A percentile compares a stretch with the other conserved stretches of the same genome.
Conservation (phyloP, 2,797 vertebrate species). For the Chrysolophus pictus region DNA sequence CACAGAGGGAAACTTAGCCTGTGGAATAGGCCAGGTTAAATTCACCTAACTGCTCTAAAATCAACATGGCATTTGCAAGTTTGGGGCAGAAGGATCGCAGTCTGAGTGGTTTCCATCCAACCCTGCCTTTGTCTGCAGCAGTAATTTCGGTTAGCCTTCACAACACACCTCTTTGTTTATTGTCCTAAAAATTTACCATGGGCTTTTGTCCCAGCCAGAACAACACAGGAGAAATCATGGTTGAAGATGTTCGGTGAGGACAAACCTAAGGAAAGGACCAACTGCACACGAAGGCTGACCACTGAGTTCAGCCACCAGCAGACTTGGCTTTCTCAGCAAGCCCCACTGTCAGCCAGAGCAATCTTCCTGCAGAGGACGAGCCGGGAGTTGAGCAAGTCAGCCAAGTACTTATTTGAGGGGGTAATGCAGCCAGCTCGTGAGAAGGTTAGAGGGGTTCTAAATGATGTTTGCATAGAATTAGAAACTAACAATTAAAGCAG, state of each 20-base stretch:
- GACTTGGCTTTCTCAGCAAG: background rate
- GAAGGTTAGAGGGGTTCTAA: conserved; percentile 17
- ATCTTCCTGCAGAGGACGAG: background rate
- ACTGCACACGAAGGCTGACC: background rate
- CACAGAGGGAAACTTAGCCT: background rate
- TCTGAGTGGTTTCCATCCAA: background rate
- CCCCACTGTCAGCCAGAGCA: fast-evolving
- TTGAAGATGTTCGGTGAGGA: background rate
- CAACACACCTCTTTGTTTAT: background rate
- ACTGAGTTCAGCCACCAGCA: background rate
- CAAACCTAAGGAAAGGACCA: fast-evolving
- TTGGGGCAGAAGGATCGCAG: background rate
- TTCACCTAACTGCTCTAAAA: background rate
- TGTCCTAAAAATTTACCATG: background rate
- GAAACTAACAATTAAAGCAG: conserved; percentile 70
- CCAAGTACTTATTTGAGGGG: background rate
- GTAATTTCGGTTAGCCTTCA: background rate
- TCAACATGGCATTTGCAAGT: background rate
- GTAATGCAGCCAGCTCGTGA: background rate
- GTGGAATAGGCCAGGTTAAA: background rate
- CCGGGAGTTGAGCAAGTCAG: background rate
- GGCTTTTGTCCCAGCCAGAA: background rate
- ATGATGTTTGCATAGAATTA: conserved; percentile 60
- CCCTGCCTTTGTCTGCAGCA: background rate
- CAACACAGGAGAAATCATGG: background rate